A percentile compares a stretch with the other conserved stretches of the same genome.
These are phyloP conservation scores for Achlya flavicornis DNA, from an alignment of 2,888 invertebrate genomes.

Conservation along the genomic window DNA sequence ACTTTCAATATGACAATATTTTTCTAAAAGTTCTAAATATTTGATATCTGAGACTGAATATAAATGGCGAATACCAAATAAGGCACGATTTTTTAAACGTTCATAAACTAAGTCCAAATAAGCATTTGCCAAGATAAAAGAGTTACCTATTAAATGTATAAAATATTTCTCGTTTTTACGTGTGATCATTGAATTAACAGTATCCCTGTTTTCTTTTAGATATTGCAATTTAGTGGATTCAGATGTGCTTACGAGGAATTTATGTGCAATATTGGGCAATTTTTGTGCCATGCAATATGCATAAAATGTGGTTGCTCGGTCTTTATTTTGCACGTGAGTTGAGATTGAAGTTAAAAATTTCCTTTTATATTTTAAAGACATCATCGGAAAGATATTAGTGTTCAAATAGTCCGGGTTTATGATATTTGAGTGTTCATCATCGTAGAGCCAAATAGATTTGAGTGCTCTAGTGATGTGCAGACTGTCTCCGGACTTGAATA, in stretches of 20 bases:
- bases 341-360: background rate
- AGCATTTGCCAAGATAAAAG: constrained; percentile 13
- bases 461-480: constrained; percentile 33
- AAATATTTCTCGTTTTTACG: constrained; percentile 11
- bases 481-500: constrained; percentile 34
- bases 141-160: constrained; percentile 16
- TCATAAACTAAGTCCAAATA: constrained; percentile 8
- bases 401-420: constrained; percentile 33
- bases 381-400: constrained; percentile 29
- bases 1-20: constrained; percentile 14
- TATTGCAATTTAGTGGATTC: constrained; percentile 16
- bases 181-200: background rate
- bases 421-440: constrained; percentile 23
- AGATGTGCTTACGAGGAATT: constrained; percentile 15
- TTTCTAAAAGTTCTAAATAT: constrained; percentile 44
- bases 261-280: constrained; percentile 13
- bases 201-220: background rate
- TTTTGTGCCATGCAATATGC: background rate
- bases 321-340: background rate
- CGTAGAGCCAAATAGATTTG: constrained; percentile 34
- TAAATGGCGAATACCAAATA: constrained; percentile 28
- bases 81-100: background rate
- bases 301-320: background rate
- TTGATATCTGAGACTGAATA: constrained; percentile 34
- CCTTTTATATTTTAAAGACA: constrained; percentile 18